A percentile compares a stretch with the other conserved stretches of the same genome.
phyloP scores from a whole-genome alignment of 2,113 vertebrate species.

The Heteronetta atricapilla region DNA sequence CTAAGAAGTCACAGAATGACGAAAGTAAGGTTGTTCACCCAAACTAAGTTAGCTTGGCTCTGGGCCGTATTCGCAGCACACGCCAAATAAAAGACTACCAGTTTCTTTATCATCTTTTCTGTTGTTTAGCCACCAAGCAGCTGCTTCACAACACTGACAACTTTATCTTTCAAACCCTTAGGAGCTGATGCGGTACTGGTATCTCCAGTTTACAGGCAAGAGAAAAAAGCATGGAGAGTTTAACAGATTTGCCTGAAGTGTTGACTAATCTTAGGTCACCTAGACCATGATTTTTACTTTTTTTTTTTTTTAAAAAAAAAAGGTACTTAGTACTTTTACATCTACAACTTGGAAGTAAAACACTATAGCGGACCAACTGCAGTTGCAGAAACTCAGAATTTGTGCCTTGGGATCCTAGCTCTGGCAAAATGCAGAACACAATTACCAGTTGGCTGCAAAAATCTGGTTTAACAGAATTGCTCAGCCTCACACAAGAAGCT shows the following conservation, averaged over 20 bases:
- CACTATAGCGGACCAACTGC: background rate
- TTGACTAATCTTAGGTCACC: background rate
- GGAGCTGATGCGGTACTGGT: background rate
- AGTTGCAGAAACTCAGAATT: background rate
- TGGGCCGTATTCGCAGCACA: background rate
- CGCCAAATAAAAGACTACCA: background rate
- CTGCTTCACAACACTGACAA: constrained; percentile 17
- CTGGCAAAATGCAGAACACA: background rate
- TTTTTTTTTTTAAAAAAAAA: background rate
- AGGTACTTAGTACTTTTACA: background rate
- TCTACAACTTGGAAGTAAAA: background rate
- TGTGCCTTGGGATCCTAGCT: background rate
- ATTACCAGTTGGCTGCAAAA: background rate
- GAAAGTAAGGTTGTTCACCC: constrained; percentile 10
- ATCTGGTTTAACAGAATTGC: background rate
- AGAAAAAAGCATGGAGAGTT: background rate
- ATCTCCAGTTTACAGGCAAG: background rate
- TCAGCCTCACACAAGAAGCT: background rate
- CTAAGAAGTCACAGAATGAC: background rate
- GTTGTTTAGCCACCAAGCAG: background rate
- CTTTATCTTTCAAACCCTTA: background rate
- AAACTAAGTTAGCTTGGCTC: background rate
- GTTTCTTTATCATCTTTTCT: constrained; percentile 45
- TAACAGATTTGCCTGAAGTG: background rate
- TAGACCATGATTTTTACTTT: background rate